Evolutionary conservation across 2,113 vertebrate species (phyloP), one percentile per base, ranked within the genome.

Genomic region (Macrotis lagotis): DNA sequence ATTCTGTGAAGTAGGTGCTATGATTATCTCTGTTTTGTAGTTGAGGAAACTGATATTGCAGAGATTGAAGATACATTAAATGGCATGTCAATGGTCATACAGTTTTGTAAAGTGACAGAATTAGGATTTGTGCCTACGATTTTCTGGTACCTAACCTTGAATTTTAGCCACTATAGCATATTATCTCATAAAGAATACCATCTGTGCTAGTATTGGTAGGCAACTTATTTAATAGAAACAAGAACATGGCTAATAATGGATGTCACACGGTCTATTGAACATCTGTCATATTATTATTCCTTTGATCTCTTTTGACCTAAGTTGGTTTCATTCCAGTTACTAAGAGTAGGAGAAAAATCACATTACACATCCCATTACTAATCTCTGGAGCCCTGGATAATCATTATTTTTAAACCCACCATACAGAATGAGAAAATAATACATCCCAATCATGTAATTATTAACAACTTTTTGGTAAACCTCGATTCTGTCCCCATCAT

Each of bases 341-440:
- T 0, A 3, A 8, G 19, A 48, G 74, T 3, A 8, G 0, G 0
- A 2, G 6, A 3, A 90, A 44, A 66, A 22, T 25, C 83, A 2
- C 0, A 48, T 10, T n/a, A 44, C 37, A 44, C 4, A n/a, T n/a
- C 59, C 59, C 12, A n/a, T 74, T 19, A 74, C 6, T 31, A 74
- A 74, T 74, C 14, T n/a, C 66, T 74, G 66, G 66, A 74, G 50
- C 8, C 2, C 51, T n/a, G 25, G 22, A 94, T 44, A 83, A 5
- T 50, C 25, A 24, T 2, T 37, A 1, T 37, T 50, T 48, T 25
- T 14, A 49, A 3, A 0, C 3, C n/a, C 5, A 0, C 26, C 22
- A 25, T 14, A 3, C 26, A 49, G 26, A 51, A 28, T 9, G 9
- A 50, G 37, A 50, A 2, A 91, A 48, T 2, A 26, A 50, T 28